A percentile compares a stretch with the other conserved stretches of the same genome.
Evolutionary conservation across 2,113 vertebrate species (phyloP).

Genomic region (Steatornis caripensis): DNA sequence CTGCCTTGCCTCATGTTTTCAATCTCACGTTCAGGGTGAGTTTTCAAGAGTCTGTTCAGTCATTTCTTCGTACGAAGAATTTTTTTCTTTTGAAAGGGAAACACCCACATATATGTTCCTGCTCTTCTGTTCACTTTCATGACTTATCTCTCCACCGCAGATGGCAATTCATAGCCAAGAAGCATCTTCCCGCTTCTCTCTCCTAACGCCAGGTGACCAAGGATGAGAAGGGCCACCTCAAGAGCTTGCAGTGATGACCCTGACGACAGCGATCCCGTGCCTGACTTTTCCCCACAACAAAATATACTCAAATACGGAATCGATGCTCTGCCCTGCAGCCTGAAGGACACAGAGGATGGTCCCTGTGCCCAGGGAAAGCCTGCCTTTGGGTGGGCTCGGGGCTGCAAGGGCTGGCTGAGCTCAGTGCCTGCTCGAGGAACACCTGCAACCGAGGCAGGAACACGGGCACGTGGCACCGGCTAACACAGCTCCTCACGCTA

Average conservation of each 20-base stretch:
- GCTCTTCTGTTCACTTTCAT: neutral
- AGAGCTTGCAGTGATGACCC: too few relatives aligned
- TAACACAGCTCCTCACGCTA: neutral
- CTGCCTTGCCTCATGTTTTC: neutral
- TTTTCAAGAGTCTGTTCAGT: neutral
- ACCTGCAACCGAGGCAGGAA: neutral
- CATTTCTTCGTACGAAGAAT: neutral
- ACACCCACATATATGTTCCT: neutral
- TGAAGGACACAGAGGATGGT: neutral
- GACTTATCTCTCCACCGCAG: neutral
- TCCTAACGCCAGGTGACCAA: neutral
- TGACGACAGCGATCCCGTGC: neutral
- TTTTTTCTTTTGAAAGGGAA: neutral
- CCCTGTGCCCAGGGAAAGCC: fast-evolving
- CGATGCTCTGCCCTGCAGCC: neutral
- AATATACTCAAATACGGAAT: neutral
- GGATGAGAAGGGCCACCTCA: neutral
- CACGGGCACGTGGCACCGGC: neutral
- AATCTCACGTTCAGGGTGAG: neutral
- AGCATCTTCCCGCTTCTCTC: neutral
- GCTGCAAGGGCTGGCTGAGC: neutral
- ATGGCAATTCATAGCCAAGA: neutral
- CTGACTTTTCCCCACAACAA: neutral
- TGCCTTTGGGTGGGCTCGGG: neutral
- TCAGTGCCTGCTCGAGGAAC: neutral